A percentile compares a stretch with the other conserved stretches of the same genome.
phyloP scores from a whole-genome alignment of 2,888 invertebrate species.

The Temnothorax ravouxi region DNA sequence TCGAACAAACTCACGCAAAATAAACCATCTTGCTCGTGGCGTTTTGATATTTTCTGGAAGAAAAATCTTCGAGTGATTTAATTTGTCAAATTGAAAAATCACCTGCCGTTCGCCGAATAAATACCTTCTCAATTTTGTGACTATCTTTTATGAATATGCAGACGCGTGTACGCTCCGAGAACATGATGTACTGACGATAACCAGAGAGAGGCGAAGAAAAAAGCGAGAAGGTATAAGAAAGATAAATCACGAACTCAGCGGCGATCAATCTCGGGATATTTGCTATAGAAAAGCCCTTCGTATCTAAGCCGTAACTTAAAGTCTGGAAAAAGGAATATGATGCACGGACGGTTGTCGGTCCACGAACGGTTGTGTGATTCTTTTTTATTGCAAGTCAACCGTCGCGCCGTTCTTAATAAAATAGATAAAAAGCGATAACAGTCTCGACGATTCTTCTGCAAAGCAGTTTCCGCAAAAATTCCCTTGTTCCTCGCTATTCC shows the following conservation, averaged over 20 bases:
- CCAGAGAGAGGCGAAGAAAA: conserved; percentile 23
- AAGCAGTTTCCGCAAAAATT: conserved; percentile 35
- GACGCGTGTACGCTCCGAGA: neutral
- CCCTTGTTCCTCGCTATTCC: neutral
- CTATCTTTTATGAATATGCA: conserved; percentile 21
- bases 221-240: conserved; percentile 55
- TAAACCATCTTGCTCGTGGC: conserved; percentile 9
- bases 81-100: conserved; percentile 1
- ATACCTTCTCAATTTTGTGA: conserved; percentile 32
- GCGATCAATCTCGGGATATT: conserved; percentile 68
- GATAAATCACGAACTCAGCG: conserved; percentile 68
- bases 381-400: conserved; percentile 77
- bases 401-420: conserved; percentile 16
- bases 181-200: conserved; percentile 29
- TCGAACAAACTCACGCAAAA: conserved; percentile 72
- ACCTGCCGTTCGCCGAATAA: neutral
- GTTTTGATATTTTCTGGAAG: neutral
- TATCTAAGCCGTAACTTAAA: conserved; percentile 75
- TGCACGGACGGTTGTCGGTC: conserved; percentile 55
- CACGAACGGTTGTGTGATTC: conserved; percentile 74
- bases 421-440: conserved; percentile 20
- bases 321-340: conserved; percentile 65
- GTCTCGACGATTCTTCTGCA: neutral
- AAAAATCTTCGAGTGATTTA: conserved; percentile 10
- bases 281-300: conserved; percentile 60